Base-by-base conservation (phyloP, 2,113 vertebrate genomes). In the Panthera tigris region DNA sequence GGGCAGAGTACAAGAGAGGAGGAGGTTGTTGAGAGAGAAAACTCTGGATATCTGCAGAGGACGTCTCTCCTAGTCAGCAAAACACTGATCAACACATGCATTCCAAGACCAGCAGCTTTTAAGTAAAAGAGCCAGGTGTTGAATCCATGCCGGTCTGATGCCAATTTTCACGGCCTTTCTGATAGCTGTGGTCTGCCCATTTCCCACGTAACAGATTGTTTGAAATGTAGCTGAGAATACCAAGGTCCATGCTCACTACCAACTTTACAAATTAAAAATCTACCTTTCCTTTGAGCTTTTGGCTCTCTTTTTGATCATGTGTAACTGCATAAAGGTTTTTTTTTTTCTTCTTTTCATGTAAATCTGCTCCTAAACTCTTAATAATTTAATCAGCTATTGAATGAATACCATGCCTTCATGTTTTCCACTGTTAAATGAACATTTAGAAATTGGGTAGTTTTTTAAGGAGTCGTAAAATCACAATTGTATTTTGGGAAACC, bases 401-500 rank as follows among this genome's bases (percentile, higher is more conserved):
- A 45, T 55, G 50, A 91, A 61, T 61, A 45, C 45, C 31, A 57
- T 36, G 7, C 10, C 41, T 84, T 93, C 69, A 55, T 65, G 23
- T 79, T 94, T 83, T 92, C 76, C 63, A 74, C 7, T 76, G 9
- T 39, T 69, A 93, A 86, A 78, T 76, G 23, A 18, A 39, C n/a
- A 65, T 65, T 89, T 89, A 36, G 63, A 92, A 94, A 71, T 50
- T 80, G 1, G 10, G 12, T 61, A 84, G 33, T 50, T 19, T 55
- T 50, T 21, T 25, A 61, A 76, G 52, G 19, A 68, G 33, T 94
- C 33, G 36, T 63, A 82, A 78, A 89, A 50, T 41, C 55, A 96
- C 31, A 73, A 19, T 79, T 80, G 5, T 57, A 89, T 74, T 92
- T 78, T 97, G 69, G 78, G 50, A 97, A 87, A 61, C 25, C 61